Base-by-base conservation (phyloP, 1,140 invertebrate species). In the Drosophila pruinosa region DNA sequence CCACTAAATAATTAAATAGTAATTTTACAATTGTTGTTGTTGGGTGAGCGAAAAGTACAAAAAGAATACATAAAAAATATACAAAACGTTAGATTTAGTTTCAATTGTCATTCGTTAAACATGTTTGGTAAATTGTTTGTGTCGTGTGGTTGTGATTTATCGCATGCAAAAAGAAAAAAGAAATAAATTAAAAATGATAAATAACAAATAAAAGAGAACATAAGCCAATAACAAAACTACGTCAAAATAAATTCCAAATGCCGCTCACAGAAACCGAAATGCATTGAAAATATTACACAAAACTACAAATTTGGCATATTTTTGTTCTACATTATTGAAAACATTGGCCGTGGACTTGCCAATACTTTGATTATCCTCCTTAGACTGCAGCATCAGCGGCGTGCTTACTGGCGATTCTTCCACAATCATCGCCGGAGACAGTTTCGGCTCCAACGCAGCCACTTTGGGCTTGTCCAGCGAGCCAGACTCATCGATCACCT, bases 311-410 rank as follows among this genome's bases (percentile, higher is more conserved):
- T 64, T 59, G 57, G 15, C 31, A 75, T 22, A 64, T 63, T 38
- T 39, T 59, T 19, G 21, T 69, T 69, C 15, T 53, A 65, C 14
- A 56, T 39, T 48, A 50, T 41, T 41, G 10, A 61, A 31, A 2
- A 62, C 17, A 34, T 41, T 73, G 45, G 61, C 34, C 39, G 81
- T 61, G 12, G 57, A 81, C 89, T 89, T 83, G 81, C 86, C 86
- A 81, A 91, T 89, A 70, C 89, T 90, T 73, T 90, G 75, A 76
- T 86, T 75, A 39, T 90, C 80, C 69, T 89, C 88, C 43, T 73
- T 76, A 15, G 12, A 38, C 14, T 38, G 67, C 19, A 38, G n/a
- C 31, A 22, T 15, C 5, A 75, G 12, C 8, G 58, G 36, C 14
- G 31, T 28, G 8, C 24, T 43, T 2, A 65, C 41, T 12, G 78